Conservation (phyloP, 1,140 invertebrate species). For the Trinorchestia longiramus region DNA sequence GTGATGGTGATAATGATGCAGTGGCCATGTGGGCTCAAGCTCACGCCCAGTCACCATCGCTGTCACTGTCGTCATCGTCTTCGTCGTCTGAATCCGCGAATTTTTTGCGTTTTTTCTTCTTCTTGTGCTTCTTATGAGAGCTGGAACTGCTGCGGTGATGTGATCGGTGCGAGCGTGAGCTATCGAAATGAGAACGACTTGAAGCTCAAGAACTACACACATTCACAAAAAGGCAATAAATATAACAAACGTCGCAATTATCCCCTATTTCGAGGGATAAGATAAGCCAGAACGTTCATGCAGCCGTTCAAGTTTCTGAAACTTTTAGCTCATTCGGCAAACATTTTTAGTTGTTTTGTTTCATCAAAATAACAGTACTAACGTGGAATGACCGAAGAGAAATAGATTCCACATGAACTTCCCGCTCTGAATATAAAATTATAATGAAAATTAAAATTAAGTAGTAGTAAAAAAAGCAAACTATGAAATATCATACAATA, state of each 20-base stretch:
- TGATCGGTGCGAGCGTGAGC: conserved; percentile 69
- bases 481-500: too few relatives aligned
- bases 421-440: too few relatives aligned
- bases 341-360: too few relatives aligned
- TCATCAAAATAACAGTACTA: too few relatives aligned
- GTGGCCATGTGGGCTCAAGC: not conserved
- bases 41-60: conserved; percentile 44
- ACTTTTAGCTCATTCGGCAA: too few relatives aligned
- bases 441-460: too few relatives aligned
- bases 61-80: conserved; percentile 78
- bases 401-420: too few relatives aligned
- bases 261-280: not conserved
- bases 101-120: conserved; percentile 73
- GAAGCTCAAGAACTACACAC: not conserved
- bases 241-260: not conserved
- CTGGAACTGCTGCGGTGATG: conserved; percentile 73
- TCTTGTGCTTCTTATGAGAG: conserved; percentile 78
- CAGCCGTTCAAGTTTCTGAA: not conserved
- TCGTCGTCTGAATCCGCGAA: conserved; percentile 75
- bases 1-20: not conserved
- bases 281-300: not conserved
- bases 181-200: not conserved
- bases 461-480: too few relatives aligned
- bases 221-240: not conserved
- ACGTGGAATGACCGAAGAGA: too few relatives aligned